Evolutionary conservation across 35 echinoderm and acorn worm species (phyloP), one percentile per base, ranked within the genome.

Genomic region (Strongylocentrotus purpuratus): DNA sequence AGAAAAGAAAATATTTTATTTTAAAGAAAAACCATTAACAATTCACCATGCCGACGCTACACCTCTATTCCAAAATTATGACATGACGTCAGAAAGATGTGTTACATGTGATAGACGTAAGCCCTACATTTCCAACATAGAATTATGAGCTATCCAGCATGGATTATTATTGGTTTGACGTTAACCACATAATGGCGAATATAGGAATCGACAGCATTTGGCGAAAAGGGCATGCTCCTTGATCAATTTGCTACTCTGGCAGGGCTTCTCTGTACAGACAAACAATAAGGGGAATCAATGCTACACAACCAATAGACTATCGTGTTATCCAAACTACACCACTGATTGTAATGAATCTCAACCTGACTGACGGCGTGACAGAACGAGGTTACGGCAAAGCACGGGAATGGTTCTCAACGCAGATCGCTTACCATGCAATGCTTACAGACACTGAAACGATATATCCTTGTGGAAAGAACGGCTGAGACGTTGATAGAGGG

Each of bases 301-400:
- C 15, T 78, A 78, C 22, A 22, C 65, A 78, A 78, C 65, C 22
- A 78, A 78, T 28, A 78, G 65, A 78, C 65, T 28, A 78, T 78
- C 65, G 65, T 25, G 65, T 78, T 78, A 78, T 78, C 65, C 65
- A 78, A 78, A 78, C 65, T 78, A 78, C 65, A 78, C 28, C 20
- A 78, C 65, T 78, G 65, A 78, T 78, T 78, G 65, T 78, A 78
- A 78, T 78, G 65, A 78, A 78, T 78, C 65, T 78, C 20, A 78
- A 28, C 65, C 25, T 22, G 28, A 78, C 65, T 78, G 65, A 78
- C 20, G 65, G 65, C 65, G 25, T 78, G 65, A 78, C 65, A 78
- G 65, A 78, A 78, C 65, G 65, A 28, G 65, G 65, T 28, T 78
- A 78, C 65, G 28, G 65, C 25, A 28, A 55, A 55, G 50, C 11